Base-by-base conservation (phyloP, 2,797 vertebrate species). In the Microhierax caerulescens region DNA sequence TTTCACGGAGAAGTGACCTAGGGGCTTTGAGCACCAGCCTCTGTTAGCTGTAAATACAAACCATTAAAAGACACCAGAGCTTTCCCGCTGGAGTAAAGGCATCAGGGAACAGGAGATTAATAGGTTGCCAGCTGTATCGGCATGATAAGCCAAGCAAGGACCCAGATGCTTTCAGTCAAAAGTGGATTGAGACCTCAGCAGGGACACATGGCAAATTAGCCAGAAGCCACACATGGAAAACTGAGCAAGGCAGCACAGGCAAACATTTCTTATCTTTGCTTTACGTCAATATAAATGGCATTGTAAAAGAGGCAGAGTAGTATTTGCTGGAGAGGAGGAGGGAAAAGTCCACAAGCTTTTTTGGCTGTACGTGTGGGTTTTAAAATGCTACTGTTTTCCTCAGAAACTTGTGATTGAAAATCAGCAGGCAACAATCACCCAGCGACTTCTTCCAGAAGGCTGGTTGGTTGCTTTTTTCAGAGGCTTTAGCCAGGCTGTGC, bases 81-180 rank as follows among this genome's bases (percentile, higher is more conserved):
- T 87, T 87, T 90, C 54, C 48, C 37, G 36, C 39, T 84, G 56
- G 56, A 95, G 43, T 64, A 51, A 87, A 93, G 67, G 77, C 84
- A 63, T 51, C 0, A n/a, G 0, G 61, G 57, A 91, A 11, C 34
- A 79, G 73, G 75, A 90, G 85, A 90, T 92, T 88, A 92, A 91
- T 94, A 93, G 70, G 36, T 91, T 93, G 83, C 80, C 88, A 67
- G 81, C 90, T 95, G 87, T 85, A 77, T 65, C 0, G 5, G 85
- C 32, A 27, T 85, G 93, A 94, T 96, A 96, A 87, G 73, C 36
- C 69, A 84, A 91, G 73, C n/a, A 53, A 91, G 91, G 94, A 83
- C 77, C 53, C 3, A 5, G n/a, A 56, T 0, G 0, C 54, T 86
- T 93, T 87, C 54, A 68, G 81, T 36, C 0, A 0, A 61, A 94